phyloP scores from a whole-genome alignment of 2,113 vertebrate species.

The Gadus macrocephalus region DNA sequence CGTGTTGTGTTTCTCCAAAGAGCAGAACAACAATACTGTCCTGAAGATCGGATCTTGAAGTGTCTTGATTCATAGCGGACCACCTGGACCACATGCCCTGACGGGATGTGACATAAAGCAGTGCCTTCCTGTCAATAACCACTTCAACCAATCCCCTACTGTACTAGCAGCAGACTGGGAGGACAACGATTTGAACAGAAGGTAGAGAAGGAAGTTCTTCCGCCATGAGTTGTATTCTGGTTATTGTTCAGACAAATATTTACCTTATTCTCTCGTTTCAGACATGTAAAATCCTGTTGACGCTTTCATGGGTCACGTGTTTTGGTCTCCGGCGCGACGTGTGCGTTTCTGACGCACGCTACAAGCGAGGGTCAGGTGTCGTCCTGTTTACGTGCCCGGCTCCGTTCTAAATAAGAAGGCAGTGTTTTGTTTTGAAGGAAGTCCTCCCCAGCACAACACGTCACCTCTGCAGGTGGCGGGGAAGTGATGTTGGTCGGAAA shows the following conservation, averaged over 20 bases:
- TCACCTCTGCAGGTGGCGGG: conserved; percentile 36
- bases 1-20: too few relatives aligned
- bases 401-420: conserved; percentile 27
- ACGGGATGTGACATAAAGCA: conserved; percentile 58
- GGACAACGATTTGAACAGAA: conserved; percentile 29
- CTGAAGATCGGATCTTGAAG: too few relatives aligned
- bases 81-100: conserved; percentile 62
- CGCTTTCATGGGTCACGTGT: conserved; percentile 20
- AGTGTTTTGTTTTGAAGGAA: conserved; percentile 58
- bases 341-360: conserved; percentile 32
- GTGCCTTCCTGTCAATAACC: conserved; percentile 65
- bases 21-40: too few relatives aligned
- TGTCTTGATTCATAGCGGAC: conserved; percentile 28
- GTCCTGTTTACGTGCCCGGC: conserved; percentile 65
- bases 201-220: conserved; percentile 52
- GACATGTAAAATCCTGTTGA: conserved; percentile 67
- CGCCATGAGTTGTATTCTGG: conserved; percentile 48
- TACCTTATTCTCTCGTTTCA: conserved; percentile 50
- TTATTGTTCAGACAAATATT: conserved; percentile 53
- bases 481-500: conserved; percentile 49
- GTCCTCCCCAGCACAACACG: conserved; percentile 15
- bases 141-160: conserved; percentile 28
- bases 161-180: conserved; percentile 39
- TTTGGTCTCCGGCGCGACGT: conserved; percentile 1
- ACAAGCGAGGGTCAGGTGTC: conserved; percentile 66